A percentile compares a stretch with the other conserved stretches of the same genome.
Evolutionary conservation across 2,113 vertebrate genomes (phyloP).

Genomic region (Ceyx melanurus): DNA sequence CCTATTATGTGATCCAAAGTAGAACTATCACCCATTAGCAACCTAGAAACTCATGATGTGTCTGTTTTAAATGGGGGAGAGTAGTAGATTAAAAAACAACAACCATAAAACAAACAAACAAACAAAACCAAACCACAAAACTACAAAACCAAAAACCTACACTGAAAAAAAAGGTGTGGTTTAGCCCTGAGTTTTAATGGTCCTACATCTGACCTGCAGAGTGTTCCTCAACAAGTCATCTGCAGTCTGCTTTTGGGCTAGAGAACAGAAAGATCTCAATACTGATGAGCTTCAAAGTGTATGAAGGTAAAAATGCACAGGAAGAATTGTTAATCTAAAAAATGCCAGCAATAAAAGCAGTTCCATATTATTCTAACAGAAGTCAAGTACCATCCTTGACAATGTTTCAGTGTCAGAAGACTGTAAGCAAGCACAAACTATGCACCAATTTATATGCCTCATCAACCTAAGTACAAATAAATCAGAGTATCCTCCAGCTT

Average conservation of each 20-base stretch:
- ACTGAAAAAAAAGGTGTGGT: neutral
- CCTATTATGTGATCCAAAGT: neutral
- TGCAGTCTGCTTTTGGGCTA: neutral
- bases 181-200: neutral
- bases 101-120: neutral
- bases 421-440: neutral
- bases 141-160: neutral
- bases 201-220: neutral
- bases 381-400: neutral
- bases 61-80: neutral
- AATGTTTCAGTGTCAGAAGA: neutral
- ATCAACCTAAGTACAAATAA: neutral
- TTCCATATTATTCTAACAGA: neutral
- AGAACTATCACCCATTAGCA: neutral
- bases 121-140: neutral
- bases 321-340: neutral
- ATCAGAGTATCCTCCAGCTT: neutral
- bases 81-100: neutral
- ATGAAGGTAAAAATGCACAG: neutral
- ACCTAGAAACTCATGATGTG: neutral
- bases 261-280: neutral
- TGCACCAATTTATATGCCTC: neutral
- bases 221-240: neutral
- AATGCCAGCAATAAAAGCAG: neutral
- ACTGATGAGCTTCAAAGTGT: neutral